A percentile compares a stretch with the other conserved stretches of the same genome.
phyloP scores from a whole-genome alignment of 2,113 vertebrate genomes.

The Canis aureus region DNA sequence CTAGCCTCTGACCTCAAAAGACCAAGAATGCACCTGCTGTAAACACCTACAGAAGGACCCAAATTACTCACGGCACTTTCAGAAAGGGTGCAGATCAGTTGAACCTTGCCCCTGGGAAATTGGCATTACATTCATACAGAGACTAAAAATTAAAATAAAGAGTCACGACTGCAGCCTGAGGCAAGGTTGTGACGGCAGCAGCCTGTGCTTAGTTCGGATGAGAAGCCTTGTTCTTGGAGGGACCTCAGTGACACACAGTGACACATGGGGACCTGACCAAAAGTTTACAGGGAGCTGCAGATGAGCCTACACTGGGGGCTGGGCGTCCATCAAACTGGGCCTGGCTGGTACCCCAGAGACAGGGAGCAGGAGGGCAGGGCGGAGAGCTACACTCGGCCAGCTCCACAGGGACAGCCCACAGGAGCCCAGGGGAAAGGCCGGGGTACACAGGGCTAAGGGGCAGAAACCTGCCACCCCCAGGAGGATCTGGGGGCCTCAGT shows the following conservation, averaged over 20 bases:
- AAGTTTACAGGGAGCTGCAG: neutral
- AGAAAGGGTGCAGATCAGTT: conserved; percentile 53
- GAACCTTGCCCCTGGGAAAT: conserved; percentile 66
- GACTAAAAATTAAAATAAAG: conserved; percentile 62
- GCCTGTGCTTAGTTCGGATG: rapidly evolving
- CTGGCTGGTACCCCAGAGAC: neutral
- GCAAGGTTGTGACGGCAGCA: rapidly evolving
- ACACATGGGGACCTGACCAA: neutral
- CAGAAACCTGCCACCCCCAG: neutral
- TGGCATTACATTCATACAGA: conserved; percentile 73
- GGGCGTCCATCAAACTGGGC: rapidly evolving
- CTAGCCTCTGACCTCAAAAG: conserved; percentile 77
- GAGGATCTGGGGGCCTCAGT: neutral
- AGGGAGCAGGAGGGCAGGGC: neutral
- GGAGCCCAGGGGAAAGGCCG: neutral
- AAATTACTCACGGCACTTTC: conserved; percentile 75
- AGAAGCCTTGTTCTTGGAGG: neutral
- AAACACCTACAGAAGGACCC: conserved; percentile 74
- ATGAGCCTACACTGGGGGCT: neutral
- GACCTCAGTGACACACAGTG: neutral
- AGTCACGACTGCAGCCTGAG: neutral
- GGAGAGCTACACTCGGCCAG: rapidly evolving
- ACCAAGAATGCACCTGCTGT: conserved; percentile 66
- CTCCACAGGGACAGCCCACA: no score
- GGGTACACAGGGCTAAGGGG: neutral